phyloP scores from a whole-genome alignment of 2,113 vertebrate genomes.

The Cynoglossus semilaevis region DNA sequence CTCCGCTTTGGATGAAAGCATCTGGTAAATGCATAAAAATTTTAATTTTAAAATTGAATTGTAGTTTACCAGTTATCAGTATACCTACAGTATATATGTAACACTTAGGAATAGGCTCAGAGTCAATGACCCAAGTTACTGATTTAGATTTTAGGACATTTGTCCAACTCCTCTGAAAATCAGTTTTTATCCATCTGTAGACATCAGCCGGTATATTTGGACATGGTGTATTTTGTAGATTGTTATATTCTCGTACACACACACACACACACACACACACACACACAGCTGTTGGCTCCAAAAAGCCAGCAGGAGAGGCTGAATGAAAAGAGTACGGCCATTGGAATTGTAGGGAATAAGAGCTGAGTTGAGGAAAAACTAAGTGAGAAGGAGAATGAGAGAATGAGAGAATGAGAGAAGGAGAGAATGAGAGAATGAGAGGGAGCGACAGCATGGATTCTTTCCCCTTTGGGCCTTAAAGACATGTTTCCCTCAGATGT shows the following conservation, averaged over 20 bases:
- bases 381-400: slow-evolving; percentile 71
- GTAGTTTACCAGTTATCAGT: too few relatives aligned
- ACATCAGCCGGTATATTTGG: too few relatives aligned
- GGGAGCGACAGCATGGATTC: slow-evolving; percentile 76
- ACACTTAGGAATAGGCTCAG: too few relatives aligned
- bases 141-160: too few relatives aligned
- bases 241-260: slow-evolving; percentile 8
- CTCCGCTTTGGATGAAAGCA: too few relatives aligned
- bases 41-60: too few relatives aligned
- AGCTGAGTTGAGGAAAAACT: slow-evolving; percentile 70
- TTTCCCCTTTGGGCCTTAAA: slow-evolving; percentile 77
- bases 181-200: too few relatives aligned
- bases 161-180: too few relatives aligned
- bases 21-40: too few relatives aligned
- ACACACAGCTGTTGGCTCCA: slow-evolving; percentile 54
- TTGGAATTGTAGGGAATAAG: slow-evolving; percentile 60
- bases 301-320: slow-evolving; percentile 64
- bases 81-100: too few relatives aligned
- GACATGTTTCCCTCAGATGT: slow-evolving; percentile 80
- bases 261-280: slow-evolving; percentile 26
- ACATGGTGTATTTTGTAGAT: too few relatives aligned
- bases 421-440: slow-evolving; percentile 74
- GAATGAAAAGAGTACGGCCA: slow-evolving; percentile 63
- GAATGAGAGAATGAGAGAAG: slow-evolving; percentile 73
- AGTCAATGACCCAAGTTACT: too few relatives aligned